Percentiles rank a stretch among this genome's conserved stretches.
Conservation (phyloP, 64 coral and sea anemone genomes). For the Montipora sp. region DNA sequence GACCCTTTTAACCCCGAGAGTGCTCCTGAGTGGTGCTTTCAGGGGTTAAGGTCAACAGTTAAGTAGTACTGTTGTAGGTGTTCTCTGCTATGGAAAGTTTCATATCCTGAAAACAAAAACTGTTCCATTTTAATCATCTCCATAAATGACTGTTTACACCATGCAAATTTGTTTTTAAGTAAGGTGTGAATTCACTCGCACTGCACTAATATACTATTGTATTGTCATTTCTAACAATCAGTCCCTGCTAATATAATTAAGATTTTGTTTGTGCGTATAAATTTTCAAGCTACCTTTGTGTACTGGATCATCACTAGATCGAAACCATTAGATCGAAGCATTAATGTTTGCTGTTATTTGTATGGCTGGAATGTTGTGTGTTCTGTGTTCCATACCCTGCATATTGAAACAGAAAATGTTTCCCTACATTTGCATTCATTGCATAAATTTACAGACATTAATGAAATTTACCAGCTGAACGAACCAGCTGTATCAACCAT, state of each 20-base stretch:
- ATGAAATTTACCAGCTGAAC: neutral
- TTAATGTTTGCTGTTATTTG: neutral
- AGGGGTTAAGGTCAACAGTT: neutral
- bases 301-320: neutral
- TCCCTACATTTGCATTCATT: neutral
- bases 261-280: neutral
- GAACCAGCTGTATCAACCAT: constrained; percentile 35
- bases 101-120: neutral
- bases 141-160: constrained; percentile 2
- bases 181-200: neutral
- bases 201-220: neutral
- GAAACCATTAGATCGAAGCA: neutral
- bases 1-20: no score
- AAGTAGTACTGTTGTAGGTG: no score
- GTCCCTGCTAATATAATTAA: no score
- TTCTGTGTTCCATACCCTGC: neutral
- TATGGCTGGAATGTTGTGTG: neutral
- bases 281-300: neutral
- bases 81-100: no score
- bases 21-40: neutral
- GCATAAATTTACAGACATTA: neutral
- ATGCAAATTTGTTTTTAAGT: neutral
- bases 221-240: neutral
- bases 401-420: neutral
- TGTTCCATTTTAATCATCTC: neutral